These are phyloP conservation scores for Phlogophora meticulosa DNA, from an alignment of 2,888 invertebrate species.

Conservation along the genomic window DNA sequence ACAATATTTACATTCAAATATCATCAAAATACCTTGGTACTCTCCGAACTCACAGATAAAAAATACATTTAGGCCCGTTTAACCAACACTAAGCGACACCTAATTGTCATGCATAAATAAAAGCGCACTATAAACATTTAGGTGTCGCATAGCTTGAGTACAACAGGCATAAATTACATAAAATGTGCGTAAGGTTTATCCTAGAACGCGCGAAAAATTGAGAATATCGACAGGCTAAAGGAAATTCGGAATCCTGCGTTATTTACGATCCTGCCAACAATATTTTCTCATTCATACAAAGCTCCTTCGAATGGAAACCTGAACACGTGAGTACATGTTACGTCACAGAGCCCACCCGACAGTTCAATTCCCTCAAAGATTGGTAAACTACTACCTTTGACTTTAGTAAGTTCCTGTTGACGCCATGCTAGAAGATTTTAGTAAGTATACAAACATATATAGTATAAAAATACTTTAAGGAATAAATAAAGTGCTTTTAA, in stretches of 20 bases:
- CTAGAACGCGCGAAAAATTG: background rate
- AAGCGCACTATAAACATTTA: no score
- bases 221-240: background rate
- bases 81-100: no score
- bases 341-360: background rate
- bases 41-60: no score
- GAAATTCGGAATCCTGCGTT: background rate
- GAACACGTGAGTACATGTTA: background rate
- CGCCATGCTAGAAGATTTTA: background rate
- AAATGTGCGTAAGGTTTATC: background rate
- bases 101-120: no score
- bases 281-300: constrained; percentile 7
- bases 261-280: background rate
- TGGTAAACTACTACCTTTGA: background rate
- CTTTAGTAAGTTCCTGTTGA: background rate
- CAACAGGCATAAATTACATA: background rate
- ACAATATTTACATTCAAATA: no score
- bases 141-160: no score
- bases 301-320: constrained; percentile 23
- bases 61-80: no score
- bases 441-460: no score
- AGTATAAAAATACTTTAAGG: no score
- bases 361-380: constrained; percentile 17
- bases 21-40: no score
- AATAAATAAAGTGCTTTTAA: background rate